Conservation (phyloP, 2,113 vertebrate species). For the Gymnogyps californianus region DNA sequence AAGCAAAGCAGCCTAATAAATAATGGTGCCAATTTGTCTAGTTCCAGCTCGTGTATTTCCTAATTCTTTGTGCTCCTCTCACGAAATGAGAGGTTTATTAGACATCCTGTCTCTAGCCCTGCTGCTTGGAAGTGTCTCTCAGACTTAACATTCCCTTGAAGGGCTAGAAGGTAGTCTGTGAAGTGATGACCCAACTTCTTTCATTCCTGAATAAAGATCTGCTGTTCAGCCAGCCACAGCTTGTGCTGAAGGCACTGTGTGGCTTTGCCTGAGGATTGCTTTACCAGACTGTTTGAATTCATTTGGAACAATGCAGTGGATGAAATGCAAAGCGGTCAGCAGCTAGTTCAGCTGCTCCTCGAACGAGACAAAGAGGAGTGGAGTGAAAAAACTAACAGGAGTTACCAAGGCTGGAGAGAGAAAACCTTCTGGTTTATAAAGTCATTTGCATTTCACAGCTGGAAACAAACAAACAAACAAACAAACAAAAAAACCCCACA, state of each 20-base stretch:
- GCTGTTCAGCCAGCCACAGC: neutral
- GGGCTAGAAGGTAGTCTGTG: neutral
- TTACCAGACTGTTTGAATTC: slow-evolving; percentile 29
- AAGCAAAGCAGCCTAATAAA: neutral
- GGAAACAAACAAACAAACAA: neutral
- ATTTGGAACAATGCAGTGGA: slow-evolving; percentile 30
- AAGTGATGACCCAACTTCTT: neutral
- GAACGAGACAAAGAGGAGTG: neutral
- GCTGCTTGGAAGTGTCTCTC: neutral
- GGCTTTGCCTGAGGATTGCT: neutral
- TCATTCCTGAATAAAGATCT: neutral
- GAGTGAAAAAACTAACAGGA: neutral
- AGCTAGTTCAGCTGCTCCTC: slow-evolving; percentile 59
- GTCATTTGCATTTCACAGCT: neutral
- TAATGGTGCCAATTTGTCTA: neutral
- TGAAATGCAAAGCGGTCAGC: slow-evolving; percentile 39
- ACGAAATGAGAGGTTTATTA: neutral
- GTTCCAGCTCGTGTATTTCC: neutral
- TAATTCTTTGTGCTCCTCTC: neutral
- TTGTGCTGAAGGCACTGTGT: neutral
- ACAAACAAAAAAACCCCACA: neutral
- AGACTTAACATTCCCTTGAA: neutral
- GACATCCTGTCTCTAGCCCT: slow-evolving; percentile 7
- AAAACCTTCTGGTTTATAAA: neutral
- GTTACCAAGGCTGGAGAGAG: neutral